A percentile compares a stretch with the other conserved stretches of the same genome.
Evolutionary conservation across 2,888 invertebrate genomes (phyloP).

Genomic region (Lepidochitona cinerea): DNA sequence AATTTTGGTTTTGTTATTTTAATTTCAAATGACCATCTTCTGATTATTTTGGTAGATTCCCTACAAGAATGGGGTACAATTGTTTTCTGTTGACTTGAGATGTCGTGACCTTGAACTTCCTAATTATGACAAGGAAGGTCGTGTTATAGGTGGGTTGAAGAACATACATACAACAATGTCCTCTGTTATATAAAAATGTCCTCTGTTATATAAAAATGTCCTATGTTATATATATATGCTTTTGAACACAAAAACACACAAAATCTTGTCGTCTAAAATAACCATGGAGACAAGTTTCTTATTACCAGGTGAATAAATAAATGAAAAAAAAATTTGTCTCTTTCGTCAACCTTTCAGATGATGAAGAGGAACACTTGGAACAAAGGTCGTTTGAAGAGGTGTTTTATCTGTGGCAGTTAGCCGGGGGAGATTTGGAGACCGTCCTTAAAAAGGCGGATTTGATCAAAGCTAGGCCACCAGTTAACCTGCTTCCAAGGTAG

Average conservation of each 20-base stretch:
- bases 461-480: slow-evolving; percentile 83
- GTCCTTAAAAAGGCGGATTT: slow-evolving; percentile 93
- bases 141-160: slow-evolving; percentile 27
- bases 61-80: slow-evolving; percentile 49
- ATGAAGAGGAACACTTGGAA: slow-evolving; percentile 63
- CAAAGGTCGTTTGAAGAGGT: slow-evolving; percentile 82
- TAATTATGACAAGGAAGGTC: slow-evolving; percentile 37
- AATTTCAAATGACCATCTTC: too few relatives aligned
- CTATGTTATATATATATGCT: too few relatives aligned
- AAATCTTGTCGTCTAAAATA: too few relatives aligned
- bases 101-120: slow-evolving; percentile 61
- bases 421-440: slow-evolving; percentile 93
- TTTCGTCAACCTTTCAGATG: neutral
- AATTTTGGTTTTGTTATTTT: too few relatives aligned
- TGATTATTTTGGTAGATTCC: slow-evolving; percentile 30
- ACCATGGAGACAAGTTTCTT: too few relatives aligned
- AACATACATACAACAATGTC: too few relatives aligned
- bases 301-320: too few relatives aligned
- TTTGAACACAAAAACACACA: too few relatives aligned
- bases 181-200: too few relatives aligned
- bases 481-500: slow-evolving; percentile 70
- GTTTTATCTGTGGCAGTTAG: slow-evolving; percentile 95
- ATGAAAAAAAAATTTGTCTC: too few relatives aligned
- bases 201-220: too few relatives aligned
- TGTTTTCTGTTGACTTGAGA: slow-evolving; percentile 54